Conservation (phyloP, 2,797 vertebrate species). For the Sarcoramphus papa region DNA sequence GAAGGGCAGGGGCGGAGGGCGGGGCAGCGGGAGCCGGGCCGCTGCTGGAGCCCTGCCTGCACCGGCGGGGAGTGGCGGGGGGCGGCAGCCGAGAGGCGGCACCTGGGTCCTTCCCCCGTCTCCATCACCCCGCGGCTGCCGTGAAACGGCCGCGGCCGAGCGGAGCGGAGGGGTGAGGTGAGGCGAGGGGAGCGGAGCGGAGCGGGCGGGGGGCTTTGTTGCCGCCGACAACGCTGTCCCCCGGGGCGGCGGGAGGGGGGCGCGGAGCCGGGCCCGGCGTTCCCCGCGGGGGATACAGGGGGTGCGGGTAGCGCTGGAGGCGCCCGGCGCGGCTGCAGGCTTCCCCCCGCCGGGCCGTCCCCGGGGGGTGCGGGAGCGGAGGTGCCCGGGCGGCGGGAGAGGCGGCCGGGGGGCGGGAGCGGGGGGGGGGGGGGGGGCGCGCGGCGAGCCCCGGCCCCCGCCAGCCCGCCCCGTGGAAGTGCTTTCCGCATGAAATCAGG, state of each 20-base stretch:
- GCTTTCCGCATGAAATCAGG: slow-evolving; percentile 52
- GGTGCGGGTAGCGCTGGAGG: background rate
- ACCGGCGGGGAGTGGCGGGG: background rate
- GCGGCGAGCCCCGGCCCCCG: too few relatives aligned
- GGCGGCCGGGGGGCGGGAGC: background rate
- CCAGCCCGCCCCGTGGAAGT: background rate
- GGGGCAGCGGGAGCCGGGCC: background rate
- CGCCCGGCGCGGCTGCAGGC: background rate
- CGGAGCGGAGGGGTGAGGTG: background rate
- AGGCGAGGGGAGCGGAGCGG: background rate
- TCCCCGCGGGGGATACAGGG: background rate
- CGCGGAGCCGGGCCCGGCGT: background rate
- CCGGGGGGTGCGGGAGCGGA: background rate
- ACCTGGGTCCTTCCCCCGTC: background rate
- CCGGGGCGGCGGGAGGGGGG: background rate
- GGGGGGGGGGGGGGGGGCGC: background rate
- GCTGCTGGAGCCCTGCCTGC: background rate
- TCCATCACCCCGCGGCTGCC: background rate
- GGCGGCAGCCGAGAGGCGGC: background rate
- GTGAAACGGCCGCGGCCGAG: background rate
- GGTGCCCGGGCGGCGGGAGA: background rate
- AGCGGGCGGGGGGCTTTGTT: background rate
- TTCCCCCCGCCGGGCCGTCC: background rate
- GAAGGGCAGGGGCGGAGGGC: background rate
- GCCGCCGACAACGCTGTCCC: background rate